A percentile compares a stretch with the other conserved stretches of the same genome.
These are phyloP conservation scores for Fopius arisanus DNA, from an alignment of 1,140 invertebrate genomes.

Conservation along the genomic window DNA sequence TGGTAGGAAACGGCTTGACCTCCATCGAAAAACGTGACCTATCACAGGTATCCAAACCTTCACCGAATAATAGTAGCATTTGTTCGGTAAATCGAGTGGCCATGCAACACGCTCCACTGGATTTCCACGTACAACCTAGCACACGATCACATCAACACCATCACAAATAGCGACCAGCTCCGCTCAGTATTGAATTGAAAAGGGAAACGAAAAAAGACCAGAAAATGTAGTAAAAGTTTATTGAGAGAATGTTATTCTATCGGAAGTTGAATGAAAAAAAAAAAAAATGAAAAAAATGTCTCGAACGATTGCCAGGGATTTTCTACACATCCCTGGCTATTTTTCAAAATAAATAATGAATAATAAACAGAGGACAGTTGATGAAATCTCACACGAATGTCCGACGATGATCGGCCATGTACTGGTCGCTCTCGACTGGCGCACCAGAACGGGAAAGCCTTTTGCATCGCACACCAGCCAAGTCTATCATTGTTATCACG, in stretches of 20 bases:
- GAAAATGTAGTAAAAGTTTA: not conserved
- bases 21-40: conserved; percentile 13
- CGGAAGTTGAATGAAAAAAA: not conserved
- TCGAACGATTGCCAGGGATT: not conserved
- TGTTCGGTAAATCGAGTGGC: not conserved
- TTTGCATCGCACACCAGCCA: not conserved
- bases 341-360: not conserved
- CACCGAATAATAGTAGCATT: conserved; percentile 5
- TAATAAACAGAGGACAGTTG: not conserved
- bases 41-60: not conserved
- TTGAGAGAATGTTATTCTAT: not conserved
- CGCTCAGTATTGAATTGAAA: not conserved
- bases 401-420: not conserved
- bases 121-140: not conserved
- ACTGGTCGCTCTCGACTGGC: not conserved
- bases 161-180: not conserved
- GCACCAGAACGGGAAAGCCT: not conserved
- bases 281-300: not conserved
- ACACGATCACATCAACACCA: not conserved
- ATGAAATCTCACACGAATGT: conserved; percentile 5
- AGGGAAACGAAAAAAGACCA: not conserved
- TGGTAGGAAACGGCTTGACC: not conserved
- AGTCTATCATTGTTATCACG: not conserved
- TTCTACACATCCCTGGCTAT: not conserved
- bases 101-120: not conserved